Evolutionary conservation across 2,888 invertebrate genomes (phyloP), one percentile per base, ranked within the genome.

Genomic region (Lithophane socia): DNA sequence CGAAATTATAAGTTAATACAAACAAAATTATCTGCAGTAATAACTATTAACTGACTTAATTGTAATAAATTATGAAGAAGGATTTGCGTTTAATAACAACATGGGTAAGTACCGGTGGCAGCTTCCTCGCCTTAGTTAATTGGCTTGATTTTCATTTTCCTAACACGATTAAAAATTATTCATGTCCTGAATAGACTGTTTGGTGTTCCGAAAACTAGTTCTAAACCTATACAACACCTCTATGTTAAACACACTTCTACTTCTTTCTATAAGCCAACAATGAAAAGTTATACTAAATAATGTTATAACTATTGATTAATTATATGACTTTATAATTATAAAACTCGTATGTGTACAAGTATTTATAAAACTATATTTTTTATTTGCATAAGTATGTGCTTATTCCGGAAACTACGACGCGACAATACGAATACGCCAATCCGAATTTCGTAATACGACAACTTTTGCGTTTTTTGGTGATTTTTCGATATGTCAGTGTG

Each of bases 401-500:
- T 42, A 21, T 47, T 49, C n/a, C 81, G 13, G 49, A 61, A 49
- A 65, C 71, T 58, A 79, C 67, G 80, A 24, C 37, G 16, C 67
- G 80, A 24, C 37, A 16, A 3, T 44, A 64, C 37, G 58, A 83
- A 67, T 77, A 80, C 83, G 80, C 79, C 67, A 37, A 64, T 56
- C n/a, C 81, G 84, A 24, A 60, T 65, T 65, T 63, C 56, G 61
- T 73, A 54, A 80, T 68, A 79, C 68, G 68, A 60, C 42, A 65
- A 84, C 37, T 37, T 60, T 72, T 67, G 72, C n/a, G 10, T 69
- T 65, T 65, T 72, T 8, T 24, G 3, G 29, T 81, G 60, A 79
- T 37, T 42, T 21, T 65, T 65, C 52, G 82, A 82, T 82, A 82
- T 82, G 85, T 85, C 70, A 60, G 58, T 52, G 24, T 44, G 24